These are phyloP conservation scores for Campaea margaritaria DNA, from an alignment of 2,888 invertebrate genomes.

Conservation along the genomic window DNA sequence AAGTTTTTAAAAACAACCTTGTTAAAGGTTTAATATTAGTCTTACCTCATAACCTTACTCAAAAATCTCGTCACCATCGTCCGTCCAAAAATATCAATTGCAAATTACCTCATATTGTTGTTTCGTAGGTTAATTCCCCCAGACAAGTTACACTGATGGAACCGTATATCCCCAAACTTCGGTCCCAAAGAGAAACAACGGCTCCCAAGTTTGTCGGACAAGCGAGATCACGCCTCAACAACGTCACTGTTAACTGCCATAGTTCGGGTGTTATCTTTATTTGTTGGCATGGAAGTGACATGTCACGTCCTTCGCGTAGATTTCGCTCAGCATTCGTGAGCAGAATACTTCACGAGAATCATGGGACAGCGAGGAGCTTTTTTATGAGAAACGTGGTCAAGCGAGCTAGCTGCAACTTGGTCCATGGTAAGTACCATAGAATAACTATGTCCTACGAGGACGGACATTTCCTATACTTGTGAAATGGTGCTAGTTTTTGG, in stretches of 20 bases:
- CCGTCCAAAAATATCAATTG: too few species aligned
- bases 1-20: too few species aligned
- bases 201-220: constrained; percentile 24
- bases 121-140: not conserved
- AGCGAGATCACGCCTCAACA: constrained; percentile 22
- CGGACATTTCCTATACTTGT: too few species aligned
- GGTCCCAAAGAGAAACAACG: constrained; percentile 21
- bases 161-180: constrained; percentile 19
- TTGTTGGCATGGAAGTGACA: constrained; percentile 30
- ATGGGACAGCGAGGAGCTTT: constrained; percentile 11
- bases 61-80: too few species aligned
- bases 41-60: too few species aligned
- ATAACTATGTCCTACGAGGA: too few species aligned
- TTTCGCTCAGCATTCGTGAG: constrained; percentile 55
- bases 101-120: too few species aligned
- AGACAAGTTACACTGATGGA: constrained; percentile 12
- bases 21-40: too few species aligned
- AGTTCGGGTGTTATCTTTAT: constrained; percentile 38
- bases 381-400: constrained; percentile 1
- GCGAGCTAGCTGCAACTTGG: too few species aligned
- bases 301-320: constrained; percentile 58
- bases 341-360: constrained; percentile 43
- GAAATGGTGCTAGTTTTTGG: too few species aligned
- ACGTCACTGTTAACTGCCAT: constrained; percentile 29
- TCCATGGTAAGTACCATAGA: too few species aligned